Conservation (phyloP, 2,888 invertebrate species). For the Argyresthia albistria region DNA sequence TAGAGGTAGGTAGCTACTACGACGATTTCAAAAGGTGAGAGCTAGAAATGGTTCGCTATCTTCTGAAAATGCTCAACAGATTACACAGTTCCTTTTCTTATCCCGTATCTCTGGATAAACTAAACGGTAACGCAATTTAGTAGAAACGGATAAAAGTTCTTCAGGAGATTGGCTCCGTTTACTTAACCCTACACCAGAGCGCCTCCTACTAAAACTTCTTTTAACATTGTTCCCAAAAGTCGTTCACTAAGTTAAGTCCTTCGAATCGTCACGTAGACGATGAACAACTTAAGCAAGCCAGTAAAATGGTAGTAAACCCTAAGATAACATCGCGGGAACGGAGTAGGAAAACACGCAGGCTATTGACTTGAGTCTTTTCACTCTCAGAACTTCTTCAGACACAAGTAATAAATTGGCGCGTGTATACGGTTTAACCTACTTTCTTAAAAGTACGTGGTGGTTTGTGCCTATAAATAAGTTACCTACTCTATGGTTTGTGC, state of each 20-base stretch:
- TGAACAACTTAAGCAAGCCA: neutral
- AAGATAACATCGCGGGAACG: conserved; percentile 6
- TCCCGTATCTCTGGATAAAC: neutral
- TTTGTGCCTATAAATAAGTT: too few species aligned
- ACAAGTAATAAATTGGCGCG: conserved; percentile 5
- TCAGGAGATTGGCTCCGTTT: neutral
- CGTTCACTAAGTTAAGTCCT: neutral
- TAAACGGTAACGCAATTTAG: neutral
- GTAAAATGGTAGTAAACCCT: conserved; percentile 2
- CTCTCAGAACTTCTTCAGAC: conserved; percentile 1
- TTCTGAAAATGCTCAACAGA: too few species aligned
- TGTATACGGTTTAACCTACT: neutral
- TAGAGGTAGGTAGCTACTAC: too few species aligned
- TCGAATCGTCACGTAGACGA: neutral
- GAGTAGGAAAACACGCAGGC: neutral
- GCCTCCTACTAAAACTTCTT: neutral
- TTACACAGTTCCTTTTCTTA: neutral
- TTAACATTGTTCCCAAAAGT: neutral
- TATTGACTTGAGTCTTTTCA: conserved; percentile 1
- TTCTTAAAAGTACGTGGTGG: conserved; percentile 3
- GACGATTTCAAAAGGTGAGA: too few species aligned
- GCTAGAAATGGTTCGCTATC: too few species aligned
- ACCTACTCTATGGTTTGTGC: neutral
- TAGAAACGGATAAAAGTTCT: neutral
- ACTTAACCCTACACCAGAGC: neutral